These are phyloP conservation scores for Brachionus asplanchnoidis DNA, from an alignment of 1,140 invertebrate species.

Conservation along the genomic window DNA sequence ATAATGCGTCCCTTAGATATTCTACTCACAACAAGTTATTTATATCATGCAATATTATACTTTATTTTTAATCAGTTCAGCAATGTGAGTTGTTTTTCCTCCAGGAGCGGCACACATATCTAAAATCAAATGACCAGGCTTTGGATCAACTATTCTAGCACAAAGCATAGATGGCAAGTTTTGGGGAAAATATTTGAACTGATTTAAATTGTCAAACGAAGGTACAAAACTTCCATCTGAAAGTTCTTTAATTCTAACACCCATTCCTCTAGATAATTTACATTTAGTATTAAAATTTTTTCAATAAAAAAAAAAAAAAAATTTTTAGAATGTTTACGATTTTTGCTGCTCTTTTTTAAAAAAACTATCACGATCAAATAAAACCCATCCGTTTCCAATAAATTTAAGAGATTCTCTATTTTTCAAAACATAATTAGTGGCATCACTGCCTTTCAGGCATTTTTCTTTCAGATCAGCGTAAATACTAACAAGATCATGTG, in stretches of 20 bases:
- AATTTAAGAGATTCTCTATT: neutral
- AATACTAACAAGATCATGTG: neutral
- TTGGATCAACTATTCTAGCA: conserved; percentile 61
- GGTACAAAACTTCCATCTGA: neutral
- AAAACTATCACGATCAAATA: neutral
- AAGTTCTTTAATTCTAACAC: neutral
- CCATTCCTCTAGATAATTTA: neutral
- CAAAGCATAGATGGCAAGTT: conserved; percentile 38
- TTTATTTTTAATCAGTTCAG: conserved; percentile 96
- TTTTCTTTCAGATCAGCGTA: conserved; percentile 23
- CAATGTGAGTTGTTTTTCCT: conserved; percentile 93
- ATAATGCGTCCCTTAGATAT: conserved; percentile 71
- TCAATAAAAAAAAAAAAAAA: no score
- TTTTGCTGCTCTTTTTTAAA: neutral
- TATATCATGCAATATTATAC: neutral
- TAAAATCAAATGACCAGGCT: conserved; percentile 86
- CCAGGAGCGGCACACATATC: conserved; percentile 97
- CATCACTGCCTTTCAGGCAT: conserved; percentile 3
- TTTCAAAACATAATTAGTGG: neutral
- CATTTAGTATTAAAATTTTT: neutral
- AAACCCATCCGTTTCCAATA: neutral
- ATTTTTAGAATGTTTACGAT: no score
- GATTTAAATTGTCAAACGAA: neutral
- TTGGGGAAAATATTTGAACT: conserved; percentile 4
- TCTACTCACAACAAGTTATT: no score